Evolutionary conservation across 1,140 invertebrate species (phyloP).

Genomic region (Cheumatopsyche charites): DNA sequence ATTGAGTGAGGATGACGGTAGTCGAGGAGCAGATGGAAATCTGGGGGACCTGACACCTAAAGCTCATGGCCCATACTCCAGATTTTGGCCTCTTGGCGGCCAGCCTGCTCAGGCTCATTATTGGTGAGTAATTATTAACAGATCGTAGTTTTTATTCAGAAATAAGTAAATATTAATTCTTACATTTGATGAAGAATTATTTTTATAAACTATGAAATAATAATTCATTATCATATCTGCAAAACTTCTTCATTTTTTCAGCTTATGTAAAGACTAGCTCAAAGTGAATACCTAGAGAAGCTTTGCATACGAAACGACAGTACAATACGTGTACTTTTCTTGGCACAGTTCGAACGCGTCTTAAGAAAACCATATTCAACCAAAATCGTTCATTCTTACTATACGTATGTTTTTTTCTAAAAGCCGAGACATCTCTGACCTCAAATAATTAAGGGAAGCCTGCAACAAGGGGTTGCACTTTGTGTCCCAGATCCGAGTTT

Average conservation of each 20-base stretch:
- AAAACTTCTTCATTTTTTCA: background rate
- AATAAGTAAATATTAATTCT: background rate
- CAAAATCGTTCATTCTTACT: too few species aligned
- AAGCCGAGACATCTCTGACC: too few species aligned
- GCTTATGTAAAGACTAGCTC: too few species aligned
- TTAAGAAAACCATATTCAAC: too few species aligned
- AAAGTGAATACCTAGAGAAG: too few species aligned
- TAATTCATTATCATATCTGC: too few species aligned
- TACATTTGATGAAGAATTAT: background rate
- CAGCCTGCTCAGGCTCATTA: constrained; percentile 61
- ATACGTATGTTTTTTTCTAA: too few species aligned
- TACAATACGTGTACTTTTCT: too few species aligned
- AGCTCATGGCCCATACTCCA: constrained; percentile 60
- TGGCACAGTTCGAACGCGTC: too few species aligned
- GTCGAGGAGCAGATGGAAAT: constrained; percentile 48
- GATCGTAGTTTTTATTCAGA: constrained; percentile 25
- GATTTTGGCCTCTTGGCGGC: constrained; percentile 59
- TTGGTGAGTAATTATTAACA: constrained; percentile 54
- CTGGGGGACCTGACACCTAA: constrained; percentile 49
- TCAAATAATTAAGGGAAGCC: background rate
- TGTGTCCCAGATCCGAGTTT: background rate
- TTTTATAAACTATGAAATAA: background rate
- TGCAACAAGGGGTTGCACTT: constrained; percentile 20
- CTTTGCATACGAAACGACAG: too few species aligned
- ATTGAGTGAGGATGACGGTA: constrained; percentile 22